phyloP scores from a whole-genome alignment of 2,888 invertebrate species.

The Deilephila porcellus region DNA sequence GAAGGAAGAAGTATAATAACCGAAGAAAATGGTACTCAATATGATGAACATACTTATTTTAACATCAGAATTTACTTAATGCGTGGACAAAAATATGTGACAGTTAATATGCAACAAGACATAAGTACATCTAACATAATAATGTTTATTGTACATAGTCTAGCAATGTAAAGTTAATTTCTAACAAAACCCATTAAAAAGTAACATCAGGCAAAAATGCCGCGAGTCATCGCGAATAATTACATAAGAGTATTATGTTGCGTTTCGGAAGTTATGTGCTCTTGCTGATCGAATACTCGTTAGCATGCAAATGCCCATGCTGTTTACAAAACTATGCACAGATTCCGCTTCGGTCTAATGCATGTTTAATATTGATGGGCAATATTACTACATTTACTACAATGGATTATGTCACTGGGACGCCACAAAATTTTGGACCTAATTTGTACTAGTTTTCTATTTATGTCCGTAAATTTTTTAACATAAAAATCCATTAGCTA shows the following conservation, averaged over 20 bases:
- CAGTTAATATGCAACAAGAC: background rate
- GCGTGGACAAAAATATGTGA: background rate
- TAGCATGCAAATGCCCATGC: slow-evolving; percentile 6
- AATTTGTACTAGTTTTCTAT: no score
- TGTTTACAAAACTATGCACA: slow-evolving; percentile 14
- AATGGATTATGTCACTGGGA: no score
- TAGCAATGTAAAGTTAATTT: background rate
- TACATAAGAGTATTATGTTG: background rate
- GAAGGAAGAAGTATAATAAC: no score
- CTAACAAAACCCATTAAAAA: slow-evolving; percentile 15
- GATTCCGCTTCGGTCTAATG: background rate
- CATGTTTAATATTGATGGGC: background rate
- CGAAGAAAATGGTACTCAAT: no score
- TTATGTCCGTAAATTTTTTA: no score
- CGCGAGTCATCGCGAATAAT: slow-evolving; percentile 12
- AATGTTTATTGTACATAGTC: no score
- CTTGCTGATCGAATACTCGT: slow-evolving; percentile 16
- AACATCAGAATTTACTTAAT: no score
- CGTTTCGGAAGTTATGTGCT: slow-evolving; percentile 14
- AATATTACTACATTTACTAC: no score
- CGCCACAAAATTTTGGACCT: no score
- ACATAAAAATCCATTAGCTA: no score
- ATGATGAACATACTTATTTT: no score
- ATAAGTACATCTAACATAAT: background rate
- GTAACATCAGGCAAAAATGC: background rate